Percentiles rank a stretch among this genome's conserved stretches.
Conservation (phyloP, 2,888 invertebrate species). For the Colostygia pectinataria region DNA sequence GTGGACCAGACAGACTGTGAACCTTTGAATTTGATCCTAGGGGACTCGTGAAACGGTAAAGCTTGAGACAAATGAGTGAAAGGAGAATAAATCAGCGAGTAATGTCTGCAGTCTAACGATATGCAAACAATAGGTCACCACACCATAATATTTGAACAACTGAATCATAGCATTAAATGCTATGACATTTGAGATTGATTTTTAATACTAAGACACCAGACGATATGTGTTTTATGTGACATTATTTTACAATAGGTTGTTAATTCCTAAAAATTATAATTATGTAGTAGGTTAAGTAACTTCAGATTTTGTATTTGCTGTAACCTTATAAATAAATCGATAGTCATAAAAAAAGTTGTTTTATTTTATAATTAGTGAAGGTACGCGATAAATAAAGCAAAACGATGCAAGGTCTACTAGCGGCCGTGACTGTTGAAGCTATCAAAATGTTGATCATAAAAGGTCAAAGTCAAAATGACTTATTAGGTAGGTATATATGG, state of each 20-base stretch:
- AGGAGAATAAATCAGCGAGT: conserved; percentile 14
- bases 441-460: conserved; percentile 40
- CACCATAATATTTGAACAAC: conserved; percentile 28
- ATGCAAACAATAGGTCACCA: conserved; percentile 4
- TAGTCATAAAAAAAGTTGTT: conserved; percentile 12
- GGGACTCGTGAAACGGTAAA: conserved; percentile 35
- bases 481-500: not conserved
- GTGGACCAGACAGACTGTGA: conserved; percentile 51
- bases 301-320: not conserved
- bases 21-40: conserved; percentile 51
- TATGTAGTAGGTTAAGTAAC: too few relatives aligned
- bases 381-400: conserved; percentile 37
- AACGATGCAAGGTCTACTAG: conserved; percentile 45
- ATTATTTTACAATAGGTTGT: too few relatives aligned
- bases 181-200: too few relatives aligned
- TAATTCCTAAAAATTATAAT: too few relatives aligned
- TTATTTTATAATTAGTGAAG: conserved; percentile 43
- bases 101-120: not conserved
- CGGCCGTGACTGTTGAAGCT: conserved; percentile 46
- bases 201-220: too few relatives aligned
- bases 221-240: too few relatives aligned
- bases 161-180: conserved; percentile 16
- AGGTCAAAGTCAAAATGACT: conserved; percentile 36
- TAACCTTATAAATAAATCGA: conserved; percentile 7
- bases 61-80: conserved; percentile 25